A percentile compares a stretch with the other conserved stretches of the same genome.
Evolutionary conservation across 2,797 vertebrate species (phyloP).

Genomic region (Xenops minutus): DNA sequence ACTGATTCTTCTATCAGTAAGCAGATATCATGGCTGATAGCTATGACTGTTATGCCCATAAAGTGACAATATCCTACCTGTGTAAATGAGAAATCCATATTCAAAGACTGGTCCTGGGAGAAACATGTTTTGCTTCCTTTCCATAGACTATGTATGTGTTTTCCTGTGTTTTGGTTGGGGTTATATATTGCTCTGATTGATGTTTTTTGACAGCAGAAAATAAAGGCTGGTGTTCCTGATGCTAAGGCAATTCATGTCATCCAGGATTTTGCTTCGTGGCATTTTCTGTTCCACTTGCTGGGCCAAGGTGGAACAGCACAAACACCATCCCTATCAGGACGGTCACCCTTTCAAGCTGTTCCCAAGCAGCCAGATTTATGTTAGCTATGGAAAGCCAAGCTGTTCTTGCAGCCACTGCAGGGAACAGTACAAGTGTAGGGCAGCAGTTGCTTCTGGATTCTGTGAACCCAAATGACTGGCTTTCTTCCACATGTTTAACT

Average conservation of each 20-base stretch:
- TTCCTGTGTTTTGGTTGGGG: fast-evolving
- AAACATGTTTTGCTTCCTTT: neutral
- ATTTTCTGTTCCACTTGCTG: neutral
- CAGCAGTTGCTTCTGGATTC: neutral
- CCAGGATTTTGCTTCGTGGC: neutral
- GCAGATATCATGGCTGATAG: neutral
- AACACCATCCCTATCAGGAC: fast-evolving
- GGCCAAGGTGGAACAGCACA: neutral
- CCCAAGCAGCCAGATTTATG: neutral
- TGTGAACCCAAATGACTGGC: neutral
- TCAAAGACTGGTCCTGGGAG: neutral
- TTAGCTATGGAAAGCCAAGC: neutral
- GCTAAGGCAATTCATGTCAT: neutral
- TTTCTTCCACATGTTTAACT: neutral
- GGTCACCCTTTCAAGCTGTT: neutral
- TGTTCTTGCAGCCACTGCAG: neutral
- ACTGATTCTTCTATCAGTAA: neutral
- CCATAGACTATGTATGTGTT: neutral
- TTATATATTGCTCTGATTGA: neutral
- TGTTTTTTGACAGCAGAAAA: neutral
- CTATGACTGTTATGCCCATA: neutral
- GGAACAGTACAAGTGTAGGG: neutral
- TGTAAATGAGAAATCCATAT: neutral
- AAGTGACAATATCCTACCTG: neutral
- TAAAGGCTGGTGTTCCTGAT: neutral